These are phyloP conservation scores for Pipa parva DNA, from an alignment of 2,113 vertebrate species.

Conservation along the genomic window DNA sequence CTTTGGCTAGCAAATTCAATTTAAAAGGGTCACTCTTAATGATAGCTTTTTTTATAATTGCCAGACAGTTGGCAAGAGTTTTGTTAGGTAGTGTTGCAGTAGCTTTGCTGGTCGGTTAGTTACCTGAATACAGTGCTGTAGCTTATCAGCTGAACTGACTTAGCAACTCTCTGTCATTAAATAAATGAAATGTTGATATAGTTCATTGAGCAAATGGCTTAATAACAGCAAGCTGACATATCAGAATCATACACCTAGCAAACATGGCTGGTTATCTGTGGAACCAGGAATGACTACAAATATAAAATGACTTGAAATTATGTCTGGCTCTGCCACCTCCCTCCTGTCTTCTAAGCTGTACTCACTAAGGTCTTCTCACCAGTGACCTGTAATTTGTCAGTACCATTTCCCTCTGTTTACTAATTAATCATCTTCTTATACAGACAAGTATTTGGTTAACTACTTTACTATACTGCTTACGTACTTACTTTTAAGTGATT, in stretches of 20 bases:
- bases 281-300: not conserved
- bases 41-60: conserved; percentile 23
- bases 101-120: conserved; percentile 17
- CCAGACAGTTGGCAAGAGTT: conserved; percentile 22
- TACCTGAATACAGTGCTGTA: conserved; percentile 1
- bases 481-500: too few relatives aligned
- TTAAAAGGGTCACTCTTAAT: conserved; percentile 26
- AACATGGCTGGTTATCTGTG: not conserved
- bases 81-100: conserved; percentile 15
- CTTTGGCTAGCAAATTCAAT: conserved; percentile 17
- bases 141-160: conserved; percentile 24
- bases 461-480: too few relatives aligned
- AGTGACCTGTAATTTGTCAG: too few relatives aligned
- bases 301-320: too few relatives aligned
- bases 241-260: not conserved
- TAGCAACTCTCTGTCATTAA: conserved; percentile 21
- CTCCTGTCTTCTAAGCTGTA: too few relatives aligned
- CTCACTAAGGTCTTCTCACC: too few relatives aligned
- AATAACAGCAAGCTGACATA: conserved; percentile 9
- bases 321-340: too few relatives aligned
- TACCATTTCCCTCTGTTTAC: too few relatives aligned
- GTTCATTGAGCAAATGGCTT: conserved; percentile 1
- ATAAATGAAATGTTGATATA: conserved; percentile 27
- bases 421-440: too few relatives aligned
- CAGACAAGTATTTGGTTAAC: too few relatives aligned